A percentile compares a stretch with the other conserved stretches of the same genome.
phyloP scores from a whole-genome alignment of 2,113 vertebrate genomes.

The Rousettus leschenaultii region DNA sequence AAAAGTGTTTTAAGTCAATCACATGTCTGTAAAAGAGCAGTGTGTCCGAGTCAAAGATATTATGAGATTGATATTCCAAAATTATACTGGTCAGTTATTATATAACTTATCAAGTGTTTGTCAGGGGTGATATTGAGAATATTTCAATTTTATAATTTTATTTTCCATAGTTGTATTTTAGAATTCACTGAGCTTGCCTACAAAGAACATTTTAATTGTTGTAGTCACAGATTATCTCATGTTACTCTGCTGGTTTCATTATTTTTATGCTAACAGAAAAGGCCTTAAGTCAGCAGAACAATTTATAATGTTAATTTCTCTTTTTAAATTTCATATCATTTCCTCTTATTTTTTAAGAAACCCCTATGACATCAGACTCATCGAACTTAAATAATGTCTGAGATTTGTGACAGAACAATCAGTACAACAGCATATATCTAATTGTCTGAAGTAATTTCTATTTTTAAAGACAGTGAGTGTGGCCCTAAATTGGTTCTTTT shows the following conservation, averaged over 20 bases:
- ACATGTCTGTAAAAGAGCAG: not conserved
- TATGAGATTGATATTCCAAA: not conserved
- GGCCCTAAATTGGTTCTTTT: slow-evolving; percentile 40
- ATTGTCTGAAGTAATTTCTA: slow-evolving; percentile 34
- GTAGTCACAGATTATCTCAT: not conserved
- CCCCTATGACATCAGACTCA: not conserved
- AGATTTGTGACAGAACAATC: slow-evolving; percentile 28
- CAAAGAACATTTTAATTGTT: not conserved
- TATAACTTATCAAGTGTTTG: not conserved
- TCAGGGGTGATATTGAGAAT: not conserved
- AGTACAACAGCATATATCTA: slow-evolving; percentile 10
- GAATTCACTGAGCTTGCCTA: not conserved
- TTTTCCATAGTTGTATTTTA: not conserved
- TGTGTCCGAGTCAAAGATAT: not conserved
- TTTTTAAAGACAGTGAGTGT: slow-evolving; percentile 33
- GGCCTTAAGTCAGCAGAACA: slow-evolving; percentile 20
- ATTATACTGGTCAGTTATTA: not conserved
- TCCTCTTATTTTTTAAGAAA: slow-evolving; percentile 48
- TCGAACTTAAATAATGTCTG: slow-evolving; percentile 57
- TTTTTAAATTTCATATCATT: slow-evolving; percentile 43
- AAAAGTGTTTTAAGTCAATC: not conserved
- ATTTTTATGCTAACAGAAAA: slow-evolving; percentile 17
- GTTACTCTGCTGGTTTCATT: not conserved
- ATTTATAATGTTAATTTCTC: not conserved
- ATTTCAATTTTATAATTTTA: not conserved